Evolutionary conservation across 2,797 vertebrate genomes (phyloP).

Genomic region (Sciurus carolinensis): DNA sequence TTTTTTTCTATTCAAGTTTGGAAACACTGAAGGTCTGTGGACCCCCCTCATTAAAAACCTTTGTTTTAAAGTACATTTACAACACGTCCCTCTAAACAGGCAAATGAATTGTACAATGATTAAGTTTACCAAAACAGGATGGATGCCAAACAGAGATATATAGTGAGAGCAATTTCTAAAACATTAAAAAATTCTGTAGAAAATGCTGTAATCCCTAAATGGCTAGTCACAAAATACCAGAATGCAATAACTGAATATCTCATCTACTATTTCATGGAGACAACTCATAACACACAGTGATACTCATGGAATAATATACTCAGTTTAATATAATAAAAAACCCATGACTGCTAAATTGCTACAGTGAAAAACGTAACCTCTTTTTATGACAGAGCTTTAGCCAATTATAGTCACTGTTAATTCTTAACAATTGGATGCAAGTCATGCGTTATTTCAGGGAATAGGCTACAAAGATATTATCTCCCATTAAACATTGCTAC

Average conservation of each 20-base stretch:
- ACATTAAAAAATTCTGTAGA: conserved; percentile 48
- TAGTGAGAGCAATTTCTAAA: background rate
- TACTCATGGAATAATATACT: conserved; percentile 47
- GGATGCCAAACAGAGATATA: background rate
- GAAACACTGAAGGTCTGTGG: background rate
- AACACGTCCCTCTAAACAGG: conserved; percentile 7
- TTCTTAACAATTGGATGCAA: conserved; percentile 58
- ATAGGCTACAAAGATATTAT: conserved; percentile 57
- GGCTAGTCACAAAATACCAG: conserved; percentile 63
- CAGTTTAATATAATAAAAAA: conserved; percentile 72
- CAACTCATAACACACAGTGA: conserved; percentile 60
- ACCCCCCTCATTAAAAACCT: background rate
- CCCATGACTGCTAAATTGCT: conserved; percentile 39
- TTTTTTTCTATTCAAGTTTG: background rate
- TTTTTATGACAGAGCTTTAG: conserved; percentile 65
- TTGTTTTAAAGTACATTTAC: conserved; percentile 45
- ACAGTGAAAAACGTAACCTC: conserved; percentile 69
- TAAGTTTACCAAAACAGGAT: background rate
- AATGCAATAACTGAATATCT: conserved; percentile 62
- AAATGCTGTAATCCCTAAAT: conserved; percentile 70
- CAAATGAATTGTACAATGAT: background rate
- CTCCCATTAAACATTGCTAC: conserved; percentile 71
- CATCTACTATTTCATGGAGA: conserved; percentile 46
- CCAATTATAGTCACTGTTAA: conserved; percentile 72
- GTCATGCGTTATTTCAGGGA: conserved; percentile 71